Percentiles rank a stretch among this genome's conserved stretches.
phyloP scores from a whole-genome alignment of 2,113 vertebrate species.

The Archilochus colubris region DNA sequence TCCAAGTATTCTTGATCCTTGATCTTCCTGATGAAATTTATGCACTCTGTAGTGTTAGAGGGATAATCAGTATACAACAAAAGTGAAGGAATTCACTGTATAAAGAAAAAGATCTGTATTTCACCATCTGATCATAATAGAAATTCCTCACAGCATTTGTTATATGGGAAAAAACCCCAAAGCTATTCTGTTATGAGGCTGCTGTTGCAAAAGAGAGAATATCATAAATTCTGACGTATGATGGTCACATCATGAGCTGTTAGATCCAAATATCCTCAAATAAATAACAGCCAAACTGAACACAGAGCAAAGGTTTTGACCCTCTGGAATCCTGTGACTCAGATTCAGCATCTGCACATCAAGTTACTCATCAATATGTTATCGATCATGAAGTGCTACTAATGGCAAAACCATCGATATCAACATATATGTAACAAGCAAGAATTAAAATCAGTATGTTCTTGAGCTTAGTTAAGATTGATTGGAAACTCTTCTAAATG shows the following conservation, averaged over 20 bases:
- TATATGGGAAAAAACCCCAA: neutral
- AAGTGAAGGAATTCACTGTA: neutral
- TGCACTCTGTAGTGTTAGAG: neutral
- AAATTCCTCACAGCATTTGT: neutral
- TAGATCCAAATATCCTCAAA: neutral
- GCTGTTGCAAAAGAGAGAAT: neutral
- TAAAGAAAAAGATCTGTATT: neutral
- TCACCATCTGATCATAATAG: neutral
- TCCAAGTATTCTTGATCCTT: neutral
- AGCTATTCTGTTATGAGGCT: neutral
- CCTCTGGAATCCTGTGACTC: neutral
- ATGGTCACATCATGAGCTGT: neutral
- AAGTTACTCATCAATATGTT: neutral
- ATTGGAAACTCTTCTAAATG: neutral
- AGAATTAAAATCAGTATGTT: neutral
- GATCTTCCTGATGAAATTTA: neutral
- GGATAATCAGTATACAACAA: neutral
- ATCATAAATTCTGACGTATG: neutral
- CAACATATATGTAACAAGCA: neutral
- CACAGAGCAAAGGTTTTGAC: neutral
- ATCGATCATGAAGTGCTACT: neutral
- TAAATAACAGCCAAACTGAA: neutral
- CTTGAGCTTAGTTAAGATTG: neutral
- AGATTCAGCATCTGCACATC: neutral
- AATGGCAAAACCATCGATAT: neutral